Conservation (phyloP, 2,888 invertebrate species). For the Dryobotodes eremita region DNA sequence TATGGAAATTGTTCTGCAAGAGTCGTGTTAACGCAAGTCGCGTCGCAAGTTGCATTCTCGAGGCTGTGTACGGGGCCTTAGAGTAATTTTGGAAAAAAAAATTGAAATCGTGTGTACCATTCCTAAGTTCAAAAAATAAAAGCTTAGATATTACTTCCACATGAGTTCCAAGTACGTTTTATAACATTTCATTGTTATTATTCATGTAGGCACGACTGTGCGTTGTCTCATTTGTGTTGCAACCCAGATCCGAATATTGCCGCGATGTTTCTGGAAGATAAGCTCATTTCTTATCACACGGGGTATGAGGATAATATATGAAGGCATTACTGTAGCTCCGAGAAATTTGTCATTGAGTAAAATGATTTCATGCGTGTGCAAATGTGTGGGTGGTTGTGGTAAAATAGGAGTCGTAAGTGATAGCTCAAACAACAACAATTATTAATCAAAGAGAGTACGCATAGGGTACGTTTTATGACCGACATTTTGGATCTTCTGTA, state of each 20-base stretch:
- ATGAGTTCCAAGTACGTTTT: slow-evolving; percentile 9
- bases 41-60: too few species aligned
- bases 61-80: too few species aligned
- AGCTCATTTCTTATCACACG: slow-evolving; percentile 81
- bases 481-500: background rate
- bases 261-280: slow-evolving; percentile 80
- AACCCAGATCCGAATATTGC: slow-evolving; percentile 74
- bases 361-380: slow-evolving; percentile 54
- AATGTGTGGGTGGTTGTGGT: slow-evolving; percentile 16
- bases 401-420: slow-evolving; percentile 20
- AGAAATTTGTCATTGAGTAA: slow-evolving; percentile 69
- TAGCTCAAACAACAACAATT: slow-evolving; percentile 31
- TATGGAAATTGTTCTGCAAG: too few species aligned
- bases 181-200: slow-evolving; percentile 25
- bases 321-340: slow-evolving; percentile 73
- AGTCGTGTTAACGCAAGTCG: too few species aligned
- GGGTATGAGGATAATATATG: slow-evolving; percentile 75
- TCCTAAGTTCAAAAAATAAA: background rate
- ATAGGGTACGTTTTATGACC: background rate
- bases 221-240: slow-evolving; percentile 70
- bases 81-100: background rate
- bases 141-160: background rate
- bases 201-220: slow-evolving; percentile 20
- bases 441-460: slow-evolving; percentile 25
- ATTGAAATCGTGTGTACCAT: background rate